Base-by-base conservation (phyloP, 1,140 invertebrate genomes). In the Trichomalopsis sarcophagae region DNA sequence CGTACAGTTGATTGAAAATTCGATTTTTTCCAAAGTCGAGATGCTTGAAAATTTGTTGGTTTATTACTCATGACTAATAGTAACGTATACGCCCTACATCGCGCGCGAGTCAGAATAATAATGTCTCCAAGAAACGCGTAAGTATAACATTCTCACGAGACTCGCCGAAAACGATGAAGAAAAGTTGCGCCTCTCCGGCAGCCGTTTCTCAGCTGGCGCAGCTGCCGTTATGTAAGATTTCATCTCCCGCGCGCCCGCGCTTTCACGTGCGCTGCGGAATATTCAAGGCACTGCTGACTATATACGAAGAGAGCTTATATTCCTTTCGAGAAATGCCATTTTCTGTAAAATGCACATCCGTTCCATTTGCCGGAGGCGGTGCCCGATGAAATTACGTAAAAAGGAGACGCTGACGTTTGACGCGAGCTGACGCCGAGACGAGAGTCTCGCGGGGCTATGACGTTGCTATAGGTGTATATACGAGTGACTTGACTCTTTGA, bases 291-390 rank as follows among this genome's bases (percentile, higher is more conserved):
- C 36, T 30, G 10, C 36, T 71, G 71, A 74, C 47, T 36, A 36
- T 36, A 36, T 36, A 23, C 55, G 55, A 62, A 17, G 21, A 21
- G 17, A 14, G 17, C 55, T 62, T 62, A 62, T n/a, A 62, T 75
- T 10, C 47, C 71, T 82, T 82, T 82, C 47, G 71, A 75, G 74
- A 71, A 82, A 62, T 74, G 47, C 36, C 55, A 76, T 68, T 83
- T 83, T 75, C 33, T 77, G 55, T 68, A 82, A 83, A 83, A 76
- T 83, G 81, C 74, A 77, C 50, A 77, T 77, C 74, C 81, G 76
- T 83, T 83, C 74, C 69, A 75, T 82, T 75, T 74, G 5, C 23
- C 21, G 71, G 30, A 23, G 33, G 71, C 14, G 47, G 47, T 17
- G 3, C 73, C 33, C 30, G 55, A 68, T 77, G 36, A 83, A 83